Evolutionary conservation across 92 coral and sea anemone genomes (phyloP), one percentile per base, ranked within the genome.

Genomic region (Actinernus sp.): DNA sequence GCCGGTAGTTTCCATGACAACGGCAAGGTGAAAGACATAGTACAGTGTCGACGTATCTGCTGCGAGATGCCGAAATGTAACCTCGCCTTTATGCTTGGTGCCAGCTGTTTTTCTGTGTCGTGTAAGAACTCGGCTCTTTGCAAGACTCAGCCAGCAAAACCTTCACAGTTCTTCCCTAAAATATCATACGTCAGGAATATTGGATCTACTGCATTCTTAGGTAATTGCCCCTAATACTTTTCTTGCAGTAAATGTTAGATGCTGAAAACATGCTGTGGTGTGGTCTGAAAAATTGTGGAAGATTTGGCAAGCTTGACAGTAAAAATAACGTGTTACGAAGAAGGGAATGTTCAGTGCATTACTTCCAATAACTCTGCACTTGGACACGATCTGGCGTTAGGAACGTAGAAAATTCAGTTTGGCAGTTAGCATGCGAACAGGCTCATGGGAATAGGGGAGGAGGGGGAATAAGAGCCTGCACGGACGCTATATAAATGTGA

Each of bases 1-100:
- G 93, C 99, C 12, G 99, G 99, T 21, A 87, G 72, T 47, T 95
- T 91, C 68, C 91, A 97, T 51, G 99, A 95, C 53, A 93, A 95
- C 49, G 99, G 99, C 51, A 95, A 84, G 38, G 96, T 95, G 10
- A 77, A 83, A 37, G 91, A 91, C 76, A 84, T 92, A 65, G 61
- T 61, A 23, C 90, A 76, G 36, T 95, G 99, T 36, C 82, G 93
- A 7, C 77, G 97, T 14, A 95, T 95, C 33, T 95, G 99, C 69
- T 95, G 99, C 51, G 99, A 95, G 55, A 91, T 90, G 84, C 91
- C 99, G 13, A 86, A 76, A 44, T 95, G 99, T 55, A 85, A 95
- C 55, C 76, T 95, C 14, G 99, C 99, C 29, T 95, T 95, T 61
- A 95, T 95, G 82, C 79, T 95, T 21, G 84, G 95, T 0, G 88